phyloP scores from a whole-genome alignment of 2,113 vertebrate species.

The Sylvilagus bachmani region DNA sequence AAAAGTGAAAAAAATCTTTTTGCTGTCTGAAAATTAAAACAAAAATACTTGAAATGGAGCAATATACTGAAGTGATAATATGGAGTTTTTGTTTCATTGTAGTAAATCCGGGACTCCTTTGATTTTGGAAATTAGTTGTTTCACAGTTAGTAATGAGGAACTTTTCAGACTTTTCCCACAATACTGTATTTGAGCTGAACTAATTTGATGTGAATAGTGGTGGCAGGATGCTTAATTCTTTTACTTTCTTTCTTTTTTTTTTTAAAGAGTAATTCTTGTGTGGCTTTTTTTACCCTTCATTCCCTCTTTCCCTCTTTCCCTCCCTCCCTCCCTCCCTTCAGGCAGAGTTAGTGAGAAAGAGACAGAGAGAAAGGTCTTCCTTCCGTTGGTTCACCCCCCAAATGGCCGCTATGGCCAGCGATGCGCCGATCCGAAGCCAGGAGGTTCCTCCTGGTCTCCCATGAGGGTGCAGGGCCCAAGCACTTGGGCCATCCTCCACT shows the following conservation, averaged over 20 bases:
- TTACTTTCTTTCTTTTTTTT: neutral
- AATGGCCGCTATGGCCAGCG: too few relatives aligned
- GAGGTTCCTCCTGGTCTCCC: too few relatives aligned
- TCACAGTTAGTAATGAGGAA: neutral
- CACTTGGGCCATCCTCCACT: too few relatives aligned
- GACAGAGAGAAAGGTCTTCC: too few relatives aligned
- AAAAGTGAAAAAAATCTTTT: neutral
- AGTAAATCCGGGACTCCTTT: neutral
- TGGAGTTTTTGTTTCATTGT: constrained; percentile 27
- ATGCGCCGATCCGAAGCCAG: too few relatives aligned
- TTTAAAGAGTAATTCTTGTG: constrained; percentile 15
- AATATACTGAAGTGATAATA: neutral
- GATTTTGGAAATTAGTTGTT: neutral
- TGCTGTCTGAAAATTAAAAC: constrained; percentile 7
- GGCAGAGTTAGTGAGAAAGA: too few relatives aligned
- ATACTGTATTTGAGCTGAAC: constrained; percentile 1
- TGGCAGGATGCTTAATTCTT: constrained; percentile 15
- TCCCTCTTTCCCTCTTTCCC: too few relatives aligned
- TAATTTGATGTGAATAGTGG: constrained; percentile 27
- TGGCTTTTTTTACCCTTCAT: neutral
- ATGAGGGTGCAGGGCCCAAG: too few relatives aligned
- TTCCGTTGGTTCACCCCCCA: too few relatives aligned
- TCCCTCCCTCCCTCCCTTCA: too few relatives aligned
- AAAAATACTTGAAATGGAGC: neutral
- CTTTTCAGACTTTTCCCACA: neutral